Conservation (phyloP, 2,888 invertebrate species). For the Epinotia bilunana region DNA sequence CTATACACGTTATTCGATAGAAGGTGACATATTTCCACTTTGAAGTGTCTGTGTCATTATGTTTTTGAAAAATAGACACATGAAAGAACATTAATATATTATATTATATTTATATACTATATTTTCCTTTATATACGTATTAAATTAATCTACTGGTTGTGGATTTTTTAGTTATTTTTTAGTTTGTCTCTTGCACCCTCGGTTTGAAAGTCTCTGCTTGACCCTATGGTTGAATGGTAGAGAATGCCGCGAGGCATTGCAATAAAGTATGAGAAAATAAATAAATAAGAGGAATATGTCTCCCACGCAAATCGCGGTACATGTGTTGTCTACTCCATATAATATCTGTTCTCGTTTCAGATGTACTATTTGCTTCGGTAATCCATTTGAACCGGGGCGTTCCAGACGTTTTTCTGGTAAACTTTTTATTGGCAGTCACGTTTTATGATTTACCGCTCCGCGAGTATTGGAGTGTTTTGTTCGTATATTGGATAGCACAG, state of each 20-base stretch:
- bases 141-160: too few species aligned
- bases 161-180: too few species aligned
- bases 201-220: too few species aligned
- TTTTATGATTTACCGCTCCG: conserved; percentile 39
- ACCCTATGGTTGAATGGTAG: too few species aligned
- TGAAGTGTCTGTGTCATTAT: not conserved
- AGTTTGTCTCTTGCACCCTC: too few species aligned
- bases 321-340: not conserved
- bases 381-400: conserved; percentile 37
- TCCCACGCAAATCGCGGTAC: too few species aligned
- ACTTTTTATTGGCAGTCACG: conserved; percentile 41
- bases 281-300: too few species aligned
- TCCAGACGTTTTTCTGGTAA: conserved; percentile 41
- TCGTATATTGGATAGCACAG: conserved; percentile 9
- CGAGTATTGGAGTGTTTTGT: conserved; percentile 27
- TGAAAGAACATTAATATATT: not conserved
- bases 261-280: too few species aligned
- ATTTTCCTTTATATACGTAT: too few species aligned
- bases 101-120: too few species aligned
- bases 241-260: too few species aligned
- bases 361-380: conserved; percentile 49
- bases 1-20: not conserved
- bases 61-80: not conserved
- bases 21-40: too few species aligned
- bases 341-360: not conserved